A percentile compares a stretch with the other conserved stretches of the same genome.
These are phyloP conservation scores for Enchytraeus crypticus DNA, from an alignment of 2,888 invertebrate genomes.

Conservation along the genomic window DNA sequence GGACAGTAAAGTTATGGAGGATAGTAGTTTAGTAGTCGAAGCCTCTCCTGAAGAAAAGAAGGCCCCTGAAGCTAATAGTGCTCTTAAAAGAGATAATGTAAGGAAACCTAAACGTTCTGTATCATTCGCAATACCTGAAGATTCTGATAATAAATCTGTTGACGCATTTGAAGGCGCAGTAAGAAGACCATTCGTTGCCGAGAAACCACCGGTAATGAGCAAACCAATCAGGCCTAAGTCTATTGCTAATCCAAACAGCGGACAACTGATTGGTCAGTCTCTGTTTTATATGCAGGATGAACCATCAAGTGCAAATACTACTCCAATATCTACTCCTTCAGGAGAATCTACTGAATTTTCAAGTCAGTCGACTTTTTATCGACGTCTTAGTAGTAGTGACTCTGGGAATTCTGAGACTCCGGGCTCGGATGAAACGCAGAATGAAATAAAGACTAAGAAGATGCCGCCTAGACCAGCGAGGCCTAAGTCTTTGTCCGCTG, in stretches of 20 bases:
- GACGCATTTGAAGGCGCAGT: too few species aligned
- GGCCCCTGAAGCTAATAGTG: too few species aligned
- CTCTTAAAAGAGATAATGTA: too few species aligned
- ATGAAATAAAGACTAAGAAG: constrained; percentile 23
- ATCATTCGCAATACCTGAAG: neutral
- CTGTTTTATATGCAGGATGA: neutral
- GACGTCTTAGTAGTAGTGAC: neutral
- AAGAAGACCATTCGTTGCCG: neutral
- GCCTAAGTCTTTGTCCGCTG: constrained; percentile 4
- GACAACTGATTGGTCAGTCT: constrained; percentile 6
- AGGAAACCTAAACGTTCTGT: neutral
- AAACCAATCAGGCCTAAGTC: neutral
- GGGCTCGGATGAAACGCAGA: constrained; percentile 13
- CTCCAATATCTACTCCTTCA: too few species aligned
- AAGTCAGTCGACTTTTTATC: neutral
- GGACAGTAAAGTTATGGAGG: too few species aligned
- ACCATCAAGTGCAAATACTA: neutral
- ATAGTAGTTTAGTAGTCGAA: too few species aligned
- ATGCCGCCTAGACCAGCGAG: constrained; percentile 35
- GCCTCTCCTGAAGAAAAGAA: too few species aligned
- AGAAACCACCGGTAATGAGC: neutral
- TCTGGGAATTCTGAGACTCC: neutral
- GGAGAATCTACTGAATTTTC: neutral
- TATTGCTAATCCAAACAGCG: neutral
- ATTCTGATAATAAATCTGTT: too few species aligned